phyloP scores from a whole-genome alignment of 1,140 invertebrate species.

The Cotesia typhae region DNA sequence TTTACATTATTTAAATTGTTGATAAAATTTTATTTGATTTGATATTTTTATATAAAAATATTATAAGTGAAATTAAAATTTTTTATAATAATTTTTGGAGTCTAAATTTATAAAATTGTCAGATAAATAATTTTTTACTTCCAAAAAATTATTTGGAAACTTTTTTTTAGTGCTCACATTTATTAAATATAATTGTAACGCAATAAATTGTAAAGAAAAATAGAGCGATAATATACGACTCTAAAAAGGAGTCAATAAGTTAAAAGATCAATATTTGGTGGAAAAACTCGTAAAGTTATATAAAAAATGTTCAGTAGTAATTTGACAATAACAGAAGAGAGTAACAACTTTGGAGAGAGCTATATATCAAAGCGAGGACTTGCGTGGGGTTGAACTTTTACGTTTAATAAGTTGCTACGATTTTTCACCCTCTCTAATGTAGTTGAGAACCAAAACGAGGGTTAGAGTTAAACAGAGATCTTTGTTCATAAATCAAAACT shows the following conservation, averaged over 20 bases:
- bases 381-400: constrained; percentile 52
- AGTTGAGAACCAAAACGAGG: constrained; percentile 9
- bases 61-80: too few species aligned
- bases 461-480: neutral
- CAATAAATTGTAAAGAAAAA: neutral
- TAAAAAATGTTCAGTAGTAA: constrained; percentile 48
- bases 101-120: too few species aligned
- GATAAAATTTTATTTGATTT: too few species aligned
- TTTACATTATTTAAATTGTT: too few species aligned
- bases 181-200: too few species aligned
- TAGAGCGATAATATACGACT: neutral
- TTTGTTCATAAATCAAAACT: neutral
- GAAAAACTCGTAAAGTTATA: constrained; percentile 29
- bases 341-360: constrained; percentile 29
- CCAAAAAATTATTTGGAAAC: too few species aligned
- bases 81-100: too few species aligned
- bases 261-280: constrained; percentile 1
- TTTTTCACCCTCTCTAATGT: constrained; percentile 53
- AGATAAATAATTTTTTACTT: too few species aligned
- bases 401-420: constrained; percentile 61
- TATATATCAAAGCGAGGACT: constrained; percentile 46
- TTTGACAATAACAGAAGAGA: constrained; percentile 50
- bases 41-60: too few species aligned
- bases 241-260: constrained; percentile 1
- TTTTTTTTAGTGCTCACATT: too few species aligned